Evolutionary conservation across 2,797 vertebrate genomes (phyloP).

Genomic region (Tympanoctomys barrerae): DNA sequence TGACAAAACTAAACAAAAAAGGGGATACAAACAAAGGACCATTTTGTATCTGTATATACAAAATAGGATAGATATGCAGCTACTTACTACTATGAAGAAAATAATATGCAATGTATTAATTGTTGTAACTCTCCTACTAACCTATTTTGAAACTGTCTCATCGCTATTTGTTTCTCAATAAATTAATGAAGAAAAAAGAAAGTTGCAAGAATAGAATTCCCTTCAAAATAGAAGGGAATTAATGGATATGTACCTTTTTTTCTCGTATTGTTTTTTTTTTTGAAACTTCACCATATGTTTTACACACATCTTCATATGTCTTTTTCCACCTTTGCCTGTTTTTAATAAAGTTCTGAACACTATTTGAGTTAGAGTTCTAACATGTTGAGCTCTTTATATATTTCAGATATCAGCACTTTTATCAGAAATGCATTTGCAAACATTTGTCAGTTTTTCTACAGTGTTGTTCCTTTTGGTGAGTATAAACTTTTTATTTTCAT

Average conservation of each 20-base stretch:
- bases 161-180: no score
- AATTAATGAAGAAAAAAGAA: no score
- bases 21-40: no score
- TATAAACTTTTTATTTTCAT: not conserved
- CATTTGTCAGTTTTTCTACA: not conserved
- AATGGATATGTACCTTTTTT: not conserved
- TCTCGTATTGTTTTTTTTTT: not conserved
- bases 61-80: no score
- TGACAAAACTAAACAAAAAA: no score
- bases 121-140: no score
- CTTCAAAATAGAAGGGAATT: not conserved
- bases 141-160: no score
- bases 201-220: not conserved
- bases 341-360: not conserved
- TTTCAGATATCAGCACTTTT: not conserved
- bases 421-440: not conserved
- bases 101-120: no score
- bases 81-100: no score
- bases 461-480: not conserved
- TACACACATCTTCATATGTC: not conserved
- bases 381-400: not conserved
- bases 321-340: not conserved
- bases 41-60: no score
- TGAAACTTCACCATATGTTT: not conserved
- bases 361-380: no score